phyloP scores from a whole-genome alignment of 2,797 vertebrate genomes.

The Thamnophis elegans region DNA sequence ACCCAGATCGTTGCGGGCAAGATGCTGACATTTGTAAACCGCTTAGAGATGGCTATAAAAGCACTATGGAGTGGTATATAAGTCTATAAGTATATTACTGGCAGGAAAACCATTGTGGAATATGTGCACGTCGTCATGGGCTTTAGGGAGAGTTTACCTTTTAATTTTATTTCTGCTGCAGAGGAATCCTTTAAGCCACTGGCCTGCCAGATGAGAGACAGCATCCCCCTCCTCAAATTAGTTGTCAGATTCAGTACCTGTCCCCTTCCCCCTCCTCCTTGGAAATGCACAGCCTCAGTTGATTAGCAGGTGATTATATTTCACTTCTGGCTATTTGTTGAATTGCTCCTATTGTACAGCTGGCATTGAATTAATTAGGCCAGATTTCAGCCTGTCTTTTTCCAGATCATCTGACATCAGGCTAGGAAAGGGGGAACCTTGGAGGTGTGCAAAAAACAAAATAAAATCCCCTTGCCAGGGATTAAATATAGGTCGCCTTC shows the following conservation, averaged over 20 bases:
- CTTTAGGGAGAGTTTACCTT: not conserved
- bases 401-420: not conserved
- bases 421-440: not conserved
- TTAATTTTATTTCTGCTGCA: not conserved
- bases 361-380: not conserved
- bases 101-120: not conserved
- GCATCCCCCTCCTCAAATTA: not conserved
- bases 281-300: not conserved
- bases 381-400: not conserved
- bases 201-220: not conserved
- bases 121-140: not conserved
- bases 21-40: not conserved
- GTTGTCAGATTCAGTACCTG: not conserved
- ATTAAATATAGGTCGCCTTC: too few species aligned
- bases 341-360: not conserved
- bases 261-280: too few species aligned
- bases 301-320: not conserved
- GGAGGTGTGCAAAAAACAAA: too few species aligned
- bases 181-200: not conserved
- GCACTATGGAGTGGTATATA: not conserved
- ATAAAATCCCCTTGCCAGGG: not conserved
- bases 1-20: not conserved
- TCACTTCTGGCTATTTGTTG: not conserved
- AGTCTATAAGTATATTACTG: not conserved
- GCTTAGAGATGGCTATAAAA: not conserved